Conservation (phyloP, 1,140 invertebrate genomes). For the Monochamus saltuarius region DNA sequence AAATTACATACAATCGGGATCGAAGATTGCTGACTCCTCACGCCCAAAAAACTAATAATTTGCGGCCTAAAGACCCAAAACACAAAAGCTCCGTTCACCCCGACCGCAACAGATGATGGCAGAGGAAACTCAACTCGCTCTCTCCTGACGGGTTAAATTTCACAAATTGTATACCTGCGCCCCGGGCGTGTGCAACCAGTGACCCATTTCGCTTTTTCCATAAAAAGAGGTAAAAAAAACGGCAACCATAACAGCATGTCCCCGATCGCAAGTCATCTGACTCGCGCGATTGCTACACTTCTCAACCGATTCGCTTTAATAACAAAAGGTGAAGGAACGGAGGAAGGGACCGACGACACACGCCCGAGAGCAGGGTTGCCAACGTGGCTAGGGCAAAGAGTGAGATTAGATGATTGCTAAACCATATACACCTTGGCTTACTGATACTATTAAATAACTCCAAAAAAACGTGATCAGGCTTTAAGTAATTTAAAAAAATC, state of each 20-base stretch:
- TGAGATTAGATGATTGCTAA: too few relatives aligned
- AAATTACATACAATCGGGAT: conserved; percentile 1
- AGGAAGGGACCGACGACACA: background rate
- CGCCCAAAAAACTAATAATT: background rate
- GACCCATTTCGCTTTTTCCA: conserved; percentile 23
- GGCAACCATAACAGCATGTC: conserved; percentile 29
- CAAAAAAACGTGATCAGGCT: too few relatives aligned
- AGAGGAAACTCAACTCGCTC: too few relatives aligned
- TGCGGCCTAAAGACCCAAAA: background rate
- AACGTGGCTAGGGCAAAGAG: too few relatives aligned
- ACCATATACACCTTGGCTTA: too few relatives aligned
- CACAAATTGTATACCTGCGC: conserved; percentile 3
- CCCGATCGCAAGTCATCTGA: conserved; percentile 31
- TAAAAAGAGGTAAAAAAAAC: conserved; percentile 24
- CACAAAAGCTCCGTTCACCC: too few relatives aligned
- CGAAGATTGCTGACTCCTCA: background rate
- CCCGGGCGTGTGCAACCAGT: conserved; percentile 22
- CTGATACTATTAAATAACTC: too few relatives aligned
- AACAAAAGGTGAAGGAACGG: conserved; percentile 21
- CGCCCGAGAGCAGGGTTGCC: background rate
- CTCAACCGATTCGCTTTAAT: conserved; percentile 24
- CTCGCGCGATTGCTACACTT: conserved; percentile 19
- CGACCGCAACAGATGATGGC: too few relatives aligned
- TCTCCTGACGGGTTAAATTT: too few relatives aligned
- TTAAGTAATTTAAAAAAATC: too few relatives aligned